Conservation (phyloP, 2,888 invertebrate species). For the Tetrapedia diversipes region DNA sequence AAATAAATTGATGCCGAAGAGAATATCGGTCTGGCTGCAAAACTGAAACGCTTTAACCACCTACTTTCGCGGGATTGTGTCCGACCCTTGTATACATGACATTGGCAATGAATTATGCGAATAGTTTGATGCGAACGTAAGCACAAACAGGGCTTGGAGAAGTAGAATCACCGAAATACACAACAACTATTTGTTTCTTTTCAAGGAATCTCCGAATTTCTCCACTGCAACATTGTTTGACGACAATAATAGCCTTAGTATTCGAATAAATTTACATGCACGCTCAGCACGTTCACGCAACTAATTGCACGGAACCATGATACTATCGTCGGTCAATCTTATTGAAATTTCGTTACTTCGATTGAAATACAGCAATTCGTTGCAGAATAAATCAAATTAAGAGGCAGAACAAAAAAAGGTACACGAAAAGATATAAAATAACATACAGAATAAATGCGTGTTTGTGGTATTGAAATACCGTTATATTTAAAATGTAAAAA, state of each 20-base stretch:
- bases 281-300: too few relatives aligned
- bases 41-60: not conserved
- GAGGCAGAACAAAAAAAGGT: not conserved
- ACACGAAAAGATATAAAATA: not conserved
- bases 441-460: not conserved
- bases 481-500: conserved; percentile 15
- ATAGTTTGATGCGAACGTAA: conserved; percentile 9
- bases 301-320: too few relatives aligned
- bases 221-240: conserved; percentile 9
- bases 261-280: not conserved
- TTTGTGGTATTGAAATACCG: conserved; percentile 5
- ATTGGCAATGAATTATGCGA: conserved; percentile 39
- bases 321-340: not conserved
- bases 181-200: conserved; percentile 1
- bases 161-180: conserved; percentile 2
- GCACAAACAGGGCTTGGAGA: conserved; percentile 4
- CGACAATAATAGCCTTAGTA: not conserved
- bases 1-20: not conserved
- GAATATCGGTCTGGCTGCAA: not conserved
- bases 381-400: not conserved
- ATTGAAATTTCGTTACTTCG: not conserved
- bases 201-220: not conserved
- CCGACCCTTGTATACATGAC: not conserved
- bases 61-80: not conserved
- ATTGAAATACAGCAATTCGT: not conserved